Evolutionary conservation across 2,888 invertebrate genomes (phyloP), one percentile per base, ranked within the genome.

Genomic region (Limnephilus lunatus): DNA sequence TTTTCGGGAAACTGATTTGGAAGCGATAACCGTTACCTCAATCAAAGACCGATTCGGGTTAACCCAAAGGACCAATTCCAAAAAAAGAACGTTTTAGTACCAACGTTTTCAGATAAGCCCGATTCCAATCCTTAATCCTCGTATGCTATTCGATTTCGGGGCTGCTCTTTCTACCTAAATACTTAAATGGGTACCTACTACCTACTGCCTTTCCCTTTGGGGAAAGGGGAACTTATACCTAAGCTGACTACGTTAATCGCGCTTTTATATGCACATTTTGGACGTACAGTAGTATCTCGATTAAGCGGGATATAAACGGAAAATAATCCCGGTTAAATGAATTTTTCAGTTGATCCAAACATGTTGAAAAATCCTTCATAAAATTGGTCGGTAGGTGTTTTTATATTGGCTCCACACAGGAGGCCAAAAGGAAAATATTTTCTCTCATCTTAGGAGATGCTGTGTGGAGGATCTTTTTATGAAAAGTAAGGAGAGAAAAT

Each of bases 31-130:
- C 91, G 91, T 92, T 89, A 92, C 93, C 92, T 93, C 93, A 93
- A 93, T 93, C 93, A 93, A 93, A 93, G 92, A 90, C 90, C 93
- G 92, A 93, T 93, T 92, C 90, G 90, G 91, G 92, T 92, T 93
- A 92, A 93, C 93, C 93, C 91, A 89, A 86, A 92, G 90, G 92
- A 87, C 91, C 92, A 91, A 91, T 92, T 92, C 88, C 85, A 91
- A 92, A 92, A 39, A 90, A 92, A 88, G 89, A 92, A 92, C 85
- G 91, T 90, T 92, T 89, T 85, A 89, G 91, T 87, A 92, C 88
- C 80, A 81, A 82, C 86, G 87, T 92, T 87, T 44, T 83, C 86
- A 93, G 93, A 92, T 93, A 93, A 93, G 92, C 91, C 90, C 92
- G 89, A 92, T 93, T 93, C 93, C 90, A 93, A 92, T 91, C 92